Base-by-base conservation (phyloP, 37 sponge, comb jelly and placozoan genomes). In the Chondrilla cf. caribensis region DNA sequence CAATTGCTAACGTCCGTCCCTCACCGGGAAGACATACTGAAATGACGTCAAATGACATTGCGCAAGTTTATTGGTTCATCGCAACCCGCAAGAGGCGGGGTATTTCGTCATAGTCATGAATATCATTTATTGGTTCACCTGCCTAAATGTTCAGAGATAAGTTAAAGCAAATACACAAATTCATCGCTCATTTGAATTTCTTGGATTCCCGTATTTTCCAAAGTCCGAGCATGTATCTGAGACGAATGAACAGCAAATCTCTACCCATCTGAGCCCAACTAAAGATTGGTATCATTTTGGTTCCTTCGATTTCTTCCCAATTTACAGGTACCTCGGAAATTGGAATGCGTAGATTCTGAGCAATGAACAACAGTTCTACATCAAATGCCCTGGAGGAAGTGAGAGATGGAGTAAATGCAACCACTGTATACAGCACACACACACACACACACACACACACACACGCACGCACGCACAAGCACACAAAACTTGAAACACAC, bases 291-390 rank as follows among this genome's bases (percentile, higher is more conserved):
- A 92, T 87, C 73, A 98, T 84, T 71, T 98, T 98, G 0, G 99
- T 77, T 85, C 97, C 99, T 25, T 98, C 99, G 75, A 98, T 87
- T 58, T 98, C 99, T 64, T 96, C 80, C 99, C 99, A 98, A 81
- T 96, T 96, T 37, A 98, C 95, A 18, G 97, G 95, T 35, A 96
- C 99, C 83, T 98, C 99, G 22, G 79, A 75, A 3, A 96, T 88
- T 0, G 97, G 95, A 24, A 98, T 96, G 0, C 60, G 62, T 77
- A 98, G 84, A 14, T 81, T 66, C 71, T 96, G 91, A 25, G 95
- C 97, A 36, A 98, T 94, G 57, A 90, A 92, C 54, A 98, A 79
- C 73, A 98, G 38, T 79, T 98, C 99, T 58, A 98, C 99, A 79
- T 98, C 99, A 86, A 98, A 98, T n/a, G 99, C 99, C 95, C 95